Base-by-base conservation (phyloP, 2,888 invertebrate species). In the Empis livida region DNA sequence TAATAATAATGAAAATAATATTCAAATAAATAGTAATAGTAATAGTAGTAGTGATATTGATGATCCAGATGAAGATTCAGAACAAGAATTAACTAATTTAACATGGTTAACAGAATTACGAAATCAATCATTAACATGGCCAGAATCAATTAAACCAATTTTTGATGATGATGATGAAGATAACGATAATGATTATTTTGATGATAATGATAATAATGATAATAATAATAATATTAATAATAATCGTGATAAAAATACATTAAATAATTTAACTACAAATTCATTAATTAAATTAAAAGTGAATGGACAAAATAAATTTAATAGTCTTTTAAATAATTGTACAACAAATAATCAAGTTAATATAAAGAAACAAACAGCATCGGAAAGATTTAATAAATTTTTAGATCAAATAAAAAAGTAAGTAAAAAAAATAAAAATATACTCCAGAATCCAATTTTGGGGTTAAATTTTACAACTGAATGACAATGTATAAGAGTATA, bases 71-170 rank as follows among this genome's bases (percentile, higher is more conserved):
- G 59, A 60, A 14, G 62, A 62, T 41, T 60, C 59, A 0, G 65
- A 66, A 31, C 56, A 58, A 13, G 68, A 68, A 44, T 51, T 68
- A 14, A 68, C 68, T 2, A 68, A 64, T 49, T 50, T 68, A 10
- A 64, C 60, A 30, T 68, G 68, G 68, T 51, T 68, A 14, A 63
- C 61, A 2, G 61, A 63, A 16, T 46, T 68, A n/a, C 58, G 64
- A n/a, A 67, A 66, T 49, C 62, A 65, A 50, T 59, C 61, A 8
- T 53, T 65, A 32, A 57, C 59, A 5, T 63, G 63, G 60, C 61
- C 64, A 11, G 59, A 60, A 48, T 58, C 59, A 10, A 57, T 59
- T 16, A 58, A 60, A 47, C 52, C 51, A 1, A 58, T 54, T 9
- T 50, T 53, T 1, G 57, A 59, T 37, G 58, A 60, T 15, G 58